Conservation (phyloP, 1,140 invertebrate species). For the Drosophila obscura region DNA sequence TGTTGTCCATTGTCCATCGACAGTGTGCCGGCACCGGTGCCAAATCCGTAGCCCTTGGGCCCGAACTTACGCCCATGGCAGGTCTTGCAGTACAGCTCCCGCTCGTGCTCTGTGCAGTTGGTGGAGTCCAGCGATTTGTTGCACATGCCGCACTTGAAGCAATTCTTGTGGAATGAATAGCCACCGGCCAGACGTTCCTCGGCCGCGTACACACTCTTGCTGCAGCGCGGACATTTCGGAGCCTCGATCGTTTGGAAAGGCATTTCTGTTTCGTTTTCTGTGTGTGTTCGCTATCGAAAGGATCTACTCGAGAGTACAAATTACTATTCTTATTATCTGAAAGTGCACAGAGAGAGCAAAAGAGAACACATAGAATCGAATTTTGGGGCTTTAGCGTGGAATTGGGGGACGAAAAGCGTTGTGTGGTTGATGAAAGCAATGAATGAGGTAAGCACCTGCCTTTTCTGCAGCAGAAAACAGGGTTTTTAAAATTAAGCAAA, state of each 20-base stretch:
- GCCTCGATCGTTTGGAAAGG: constrained; percentile 98
- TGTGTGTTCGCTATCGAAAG: constrained; percentile 34
- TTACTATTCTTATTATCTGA: constrained; percentile 71
- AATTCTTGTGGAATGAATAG: constrained; percentile 99
- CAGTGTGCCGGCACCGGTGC: constrained; percentile 97
- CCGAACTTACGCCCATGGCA: constrained; percentile 98
- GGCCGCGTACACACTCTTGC: constrained; percentile 98
- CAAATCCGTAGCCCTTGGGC: constrained; percentile 99
- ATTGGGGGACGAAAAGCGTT: constrained; percentile 10
- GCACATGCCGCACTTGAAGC: constrained; percentile 99
- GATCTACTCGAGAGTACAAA: constrained; percentile 60
- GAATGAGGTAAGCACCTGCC: constrained; percentile 28
- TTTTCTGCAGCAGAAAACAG: background rate
- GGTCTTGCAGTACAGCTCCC: constrained; percentile 97
- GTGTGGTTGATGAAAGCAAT: constrained; percentile 42
- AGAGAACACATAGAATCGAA: constrained; percentile 48
- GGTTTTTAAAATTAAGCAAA: background rate
- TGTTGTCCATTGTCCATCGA: constrained; percentile 97
- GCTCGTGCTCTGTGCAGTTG: constrained; percentile 98
- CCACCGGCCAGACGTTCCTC: constrained; percentile 98
- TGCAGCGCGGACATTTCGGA: constrained; percentile 99
- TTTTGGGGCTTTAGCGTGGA: background rate
- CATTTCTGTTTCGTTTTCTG: constrained; percentile 84
- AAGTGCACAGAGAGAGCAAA: constrained; percentile 62
- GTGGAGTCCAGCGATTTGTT: constrained; percentile 98